phyloP scores from a whole-genome alignment of 2,113 vertebrate genomes.

The Clarias gariepinus region DNA sequence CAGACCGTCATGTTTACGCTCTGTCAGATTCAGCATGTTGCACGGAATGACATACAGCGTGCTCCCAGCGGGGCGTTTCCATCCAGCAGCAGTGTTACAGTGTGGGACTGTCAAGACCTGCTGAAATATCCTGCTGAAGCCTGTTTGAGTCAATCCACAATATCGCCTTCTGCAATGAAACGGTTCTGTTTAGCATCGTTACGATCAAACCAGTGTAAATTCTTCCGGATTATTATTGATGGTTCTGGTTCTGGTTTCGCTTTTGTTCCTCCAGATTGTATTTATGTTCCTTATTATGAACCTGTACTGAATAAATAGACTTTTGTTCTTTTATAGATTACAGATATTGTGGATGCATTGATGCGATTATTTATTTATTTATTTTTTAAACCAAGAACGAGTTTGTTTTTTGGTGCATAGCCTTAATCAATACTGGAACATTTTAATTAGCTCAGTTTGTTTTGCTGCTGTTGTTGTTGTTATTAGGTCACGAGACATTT shows the following conservation, averaged over 20 bases:
- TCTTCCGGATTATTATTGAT: neutral
- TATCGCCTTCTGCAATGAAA: neutral
- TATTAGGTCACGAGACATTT: too few relatives aligned
- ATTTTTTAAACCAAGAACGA: too few relatives aligned
- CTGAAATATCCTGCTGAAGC: neutral
- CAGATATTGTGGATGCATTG: neutral
- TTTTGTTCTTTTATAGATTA: neutral
- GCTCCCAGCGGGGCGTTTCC: neutral
- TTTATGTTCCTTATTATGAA: neutral
- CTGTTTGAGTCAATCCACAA: neutral
- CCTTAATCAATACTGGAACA: too few relatives aligned
- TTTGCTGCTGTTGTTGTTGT: too few relatives aligned
- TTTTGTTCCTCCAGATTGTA: neutral
- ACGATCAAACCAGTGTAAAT: neutral
- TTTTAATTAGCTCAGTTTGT: neutral
- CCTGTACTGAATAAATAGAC: too few relatives aligned
- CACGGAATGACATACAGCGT: neutral
- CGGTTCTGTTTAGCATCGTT: neutral
- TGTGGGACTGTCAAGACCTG: neutral
- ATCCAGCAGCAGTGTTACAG: neutral
- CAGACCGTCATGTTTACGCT: conserved; percentile 5
- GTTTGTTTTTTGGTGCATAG: neutral
- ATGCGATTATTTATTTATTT: too few relatives aligned
- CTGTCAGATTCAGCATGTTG: neutral
- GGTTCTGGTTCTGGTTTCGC: neutral